phyloP scores from a whole-genome alignment of 2,113 vertebrate species.

The Spermophilus dauricus region DNA sequence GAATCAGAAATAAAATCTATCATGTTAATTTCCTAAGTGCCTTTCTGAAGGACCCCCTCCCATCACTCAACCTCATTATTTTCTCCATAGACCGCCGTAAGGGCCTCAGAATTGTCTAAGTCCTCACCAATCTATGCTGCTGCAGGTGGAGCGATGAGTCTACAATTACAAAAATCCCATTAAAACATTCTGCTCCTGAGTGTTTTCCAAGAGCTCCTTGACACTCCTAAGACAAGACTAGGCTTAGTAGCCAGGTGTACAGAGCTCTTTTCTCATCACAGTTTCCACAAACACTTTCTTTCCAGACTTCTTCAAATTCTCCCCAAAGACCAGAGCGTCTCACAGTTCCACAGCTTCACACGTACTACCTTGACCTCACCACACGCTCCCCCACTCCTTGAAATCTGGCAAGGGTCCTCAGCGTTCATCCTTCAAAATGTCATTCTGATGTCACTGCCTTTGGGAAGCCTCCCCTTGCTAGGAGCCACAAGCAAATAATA shows the following conservation, averaged over 20 bases:
- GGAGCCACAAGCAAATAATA: too few relatives aligned
- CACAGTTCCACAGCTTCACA: not conserved
- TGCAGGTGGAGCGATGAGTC: not conserved
- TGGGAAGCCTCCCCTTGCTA: not conserved
- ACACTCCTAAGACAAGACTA: not conserved
- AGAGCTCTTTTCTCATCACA: not conserved
- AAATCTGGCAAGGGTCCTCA: not conserved
- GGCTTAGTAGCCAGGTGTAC: not conserved
- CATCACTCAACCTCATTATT: not conserved
- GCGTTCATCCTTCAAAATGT: not conserved
- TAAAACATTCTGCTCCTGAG: not conserved
- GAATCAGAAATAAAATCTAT: not conserved
- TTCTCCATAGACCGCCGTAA: not conserved
- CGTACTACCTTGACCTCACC: not conserved
- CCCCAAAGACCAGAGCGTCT: not conserved
- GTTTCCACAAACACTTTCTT: not conserved
- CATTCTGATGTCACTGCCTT: not conserved
- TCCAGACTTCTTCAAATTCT: not conserved
- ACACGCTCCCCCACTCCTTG: rapidly evolving
- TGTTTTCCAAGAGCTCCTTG: not conserved
- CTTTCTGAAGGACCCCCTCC: not conserved
- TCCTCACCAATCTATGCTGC: not conserved
- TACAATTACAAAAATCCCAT: not conserved
- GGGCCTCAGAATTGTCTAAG: not conserved
- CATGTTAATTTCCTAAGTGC: not conserved